A percentile compares a stretch with the other conserved stretches of the same genome.
Conservation (phyloP, 2,888 invertebrate species). For the Drosophila affinis region DNA sequence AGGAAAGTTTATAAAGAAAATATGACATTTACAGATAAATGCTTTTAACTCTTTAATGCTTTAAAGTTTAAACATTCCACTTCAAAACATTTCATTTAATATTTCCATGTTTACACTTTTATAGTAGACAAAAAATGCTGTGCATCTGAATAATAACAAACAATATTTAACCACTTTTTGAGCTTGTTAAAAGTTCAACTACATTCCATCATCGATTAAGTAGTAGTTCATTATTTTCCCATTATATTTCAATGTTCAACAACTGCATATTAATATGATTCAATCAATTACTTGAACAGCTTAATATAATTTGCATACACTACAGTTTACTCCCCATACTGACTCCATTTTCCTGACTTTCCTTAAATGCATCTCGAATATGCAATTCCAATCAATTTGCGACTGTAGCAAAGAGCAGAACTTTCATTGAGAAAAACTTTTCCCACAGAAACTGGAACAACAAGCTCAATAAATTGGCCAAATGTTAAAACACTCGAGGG, state of each 20-base stretch:
- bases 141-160: neutral
- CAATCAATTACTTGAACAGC: conserved; percentile 4
- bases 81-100: too few species aligned
- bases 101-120: neutral
- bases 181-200: too few species aligned
- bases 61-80: too few species aligned
- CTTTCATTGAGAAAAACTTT: conserved; percentile 59
- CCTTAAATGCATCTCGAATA: conserved; percentile 10
- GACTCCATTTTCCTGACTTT: neutral
- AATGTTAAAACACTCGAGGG: conserved; percentile 19
- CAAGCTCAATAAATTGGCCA: conserved; percentile 25
- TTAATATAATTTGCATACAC: conserved; percentile 1
- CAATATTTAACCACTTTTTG: neutral
- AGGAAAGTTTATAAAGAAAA: neutral
- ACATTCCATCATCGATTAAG: neutral
- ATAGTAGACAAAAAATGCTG: too few species aligned
- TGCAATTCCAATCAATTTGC: conserved; percentile 62
- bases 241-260: conserved; percentile 3
- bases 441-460: conserved; percentile 7
- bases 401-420: conserved; percentile 16
- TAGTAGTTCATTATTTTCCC: conserved; percentile 11
- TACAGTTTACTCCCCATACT: neutral
- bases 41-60: neutral
- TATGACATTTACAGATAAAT: neutral
- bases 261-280: neutral